phyloP scores from a whole-genome alignment of 2,888 invertebrate genomes.

The Lasioglossum marginatum region DNA sequence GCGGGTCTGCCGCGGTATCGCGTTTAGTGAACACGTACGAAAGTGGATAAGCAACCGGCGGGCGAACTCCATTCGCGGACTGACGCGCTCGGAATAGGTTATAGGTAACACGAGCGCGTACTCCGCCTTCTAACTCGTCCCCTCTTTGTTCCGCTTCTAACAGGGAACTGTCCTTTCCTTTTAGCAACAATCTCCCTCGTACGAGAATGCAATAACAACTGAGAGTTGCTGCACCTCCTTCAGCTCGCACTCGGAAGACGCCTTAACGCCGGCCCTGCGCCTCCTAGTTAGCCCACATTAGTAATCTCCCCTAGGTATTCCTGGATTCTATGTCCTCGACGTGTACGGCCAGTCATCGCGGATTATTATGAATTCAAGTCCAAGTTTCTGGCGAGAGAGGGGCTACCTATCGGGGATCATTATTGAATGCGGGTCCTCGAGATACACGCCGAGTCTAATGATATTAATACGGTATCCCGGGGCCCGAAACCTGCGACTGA shows the following conservation, averaged over 20 bases:
- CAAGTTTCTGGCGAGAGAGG: slow-evolving; percentile 36
- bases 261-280: slow-evolving; percentile 64
- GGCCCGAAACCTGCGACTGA: background rate
- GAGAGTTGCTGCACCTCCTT: slow-evolving; percentile 68
- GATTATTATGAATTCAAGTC: slow-evolving; percentile 67
- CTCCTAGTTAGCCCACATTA: slow-evolving; percentile 80
- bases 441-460: slow-evolving; percentile 2
- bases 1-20: slow-evolving; percentile 73
- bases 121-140: slow-evolving; percentile 54
- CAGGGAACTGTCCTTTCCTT: slow-evolving; percentile 2
- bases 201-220: slow-evolving; percentile 79
- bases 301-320: slow-evolving; percentile 80
- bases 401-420: slow-evolving; percentile 22
- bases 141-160: background rate
- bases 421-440: slow-evolving; percentile 24
- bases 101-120: slow-evolving; percentile 71
- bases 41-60: slow-evolving; percentile 82
- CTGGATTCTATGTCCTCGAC: slow-evolving; percentile 71
- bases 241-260: slow-evolving; percentile 61
- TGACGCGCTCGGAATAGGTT: slow-evolving; percentile 83
- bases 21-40: slow-evolving; percentile 83
- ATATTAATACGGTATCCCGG: background rate
- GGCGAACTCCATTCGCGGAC: slow-evolving; percentile 81
- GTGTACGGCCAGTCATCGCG: slow-evolving; percentile 47
- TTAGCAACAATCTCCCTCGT: slow-evolving; percentile 51